phyloP scores from a whole-genome alignment of 1,140 invertebrate genomes.

The Camponotus floridanus region DNA sequence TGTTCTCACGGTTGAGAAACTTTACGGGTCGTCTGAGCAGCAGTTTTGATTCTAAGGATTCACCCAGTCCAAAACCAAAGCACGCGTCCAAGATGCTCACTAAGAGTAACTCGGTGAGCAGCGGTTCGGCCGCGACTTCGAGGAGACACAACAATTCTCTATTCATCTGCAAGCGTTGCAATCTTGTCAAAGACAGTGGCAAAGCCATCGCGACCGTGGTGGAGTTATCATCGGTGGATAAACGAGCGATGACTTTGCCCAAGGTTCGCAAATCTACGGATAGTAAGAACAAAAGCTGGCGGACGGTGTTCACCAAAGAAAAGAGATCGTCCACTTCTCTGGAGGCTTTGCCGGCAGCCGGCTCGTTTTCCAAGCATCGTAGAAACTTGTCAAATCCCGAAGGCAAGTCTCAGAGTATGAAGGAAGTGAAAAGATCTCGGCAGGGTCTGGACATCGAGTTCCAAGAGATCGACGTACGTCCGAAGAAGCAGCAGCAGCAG shows the following conservation, averaged over 20 bases:
- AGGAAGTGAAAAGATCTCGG: constrained; percentile 59
- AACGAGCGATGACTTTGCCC: constrained; percentile 83
- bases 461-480: constrained; percentile 79
- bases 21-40: constrained; percentile 83
- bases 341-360: constrained; percentile 77
- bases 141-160: constrained; percentile 66
- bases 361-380: constrained; percentile 75
- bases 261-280: constrained; percentile 81
- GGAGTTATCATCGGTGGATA: constrained; percentile 74
- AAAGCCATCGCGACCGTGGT: constrained; percentile 66
- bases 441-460: constrained; percentile 76
- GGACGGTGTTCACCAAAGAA: constrained; percentile 83
- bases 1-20: constrained; percentile 81
- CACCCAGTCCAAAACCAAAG: constrained; percentile 76
- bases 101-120: constrained; percentile 81
- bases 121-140: constrained; percentile 45
- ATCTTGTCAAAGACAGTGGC: constrained; percentile 76
- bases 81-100: constrained; percentile 74
- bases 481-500: constrained; percentile 68
- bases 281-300: constrained; percentile 82
- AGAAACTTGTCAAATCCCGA: constrained; percentile 83
- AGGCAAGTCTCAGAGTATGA: constrained; percentile 74
- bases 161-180: constrained; percentile 80
- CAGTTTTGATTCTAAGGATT: constrained; percentile 83
- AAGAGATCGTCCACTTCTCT: constrained; percentile 83